Evolutionary conservation across 2,797 vertebrate genomes (phyloP), one percentile per base, ranked within the genome.

Genomic region (Stomatorhinus walkeri): DNA sequence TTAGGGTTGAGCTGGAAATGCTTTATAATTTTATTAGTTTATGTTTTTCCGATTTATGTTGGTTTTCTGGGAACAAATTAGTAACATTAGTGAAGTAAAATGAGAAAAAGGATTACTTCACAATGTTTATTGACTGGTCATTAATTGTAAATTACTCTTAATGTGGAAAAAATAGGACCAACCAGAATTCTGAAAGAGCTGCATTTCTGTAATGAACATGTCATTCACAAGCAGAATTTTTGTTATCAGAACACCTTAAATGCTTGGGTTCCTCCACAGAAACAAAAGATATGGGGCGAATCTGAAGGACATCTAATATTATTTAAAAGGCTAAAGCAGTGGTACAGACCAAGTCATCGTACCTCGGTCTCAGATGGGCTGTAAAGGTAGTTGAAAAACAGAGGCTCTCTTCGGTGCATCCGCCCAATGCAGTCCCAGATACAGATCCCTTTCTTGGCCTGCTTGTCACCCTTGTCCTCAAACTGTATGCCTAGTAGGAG

Each of bases 311-410:
- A 43, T 43, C 2, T 79, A 43, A 43, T 32, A 14, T 68, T 68
- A 68, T 16, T 68, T 72, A 72, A 14, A 72, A 36, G 61, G 61
- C 24, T 32, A 68, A 0, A 4, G 64, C 28, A 72, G 3, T 16
- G 28, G 28, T 14, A 72, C 28, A 32, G 64, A 36, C 28, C 36
- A 28, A 4, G 40, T 40, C 40, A 14, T 10, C 46, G 85, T 95
- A 98, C 98, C 92, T 98, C 96, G 0, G 90, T 91, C 93, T 99
- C 97, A 87, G 95, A 91, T 83, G 97, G 96, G 88, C 94, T 96
- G 93, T 97, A 99, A 91, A 99, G 95, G 91, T 99, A 99, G 96
- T 99, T 99, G 94, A 98, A 98, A 95, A 99, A 99, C 93, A 99
- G 87, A 0, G 98, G 98, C 88, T 96, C 98, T 90, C 95, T 97